Conservation (phyloP, 2,797 vertebrate species). For the Diglossa cyanea region DNA sequence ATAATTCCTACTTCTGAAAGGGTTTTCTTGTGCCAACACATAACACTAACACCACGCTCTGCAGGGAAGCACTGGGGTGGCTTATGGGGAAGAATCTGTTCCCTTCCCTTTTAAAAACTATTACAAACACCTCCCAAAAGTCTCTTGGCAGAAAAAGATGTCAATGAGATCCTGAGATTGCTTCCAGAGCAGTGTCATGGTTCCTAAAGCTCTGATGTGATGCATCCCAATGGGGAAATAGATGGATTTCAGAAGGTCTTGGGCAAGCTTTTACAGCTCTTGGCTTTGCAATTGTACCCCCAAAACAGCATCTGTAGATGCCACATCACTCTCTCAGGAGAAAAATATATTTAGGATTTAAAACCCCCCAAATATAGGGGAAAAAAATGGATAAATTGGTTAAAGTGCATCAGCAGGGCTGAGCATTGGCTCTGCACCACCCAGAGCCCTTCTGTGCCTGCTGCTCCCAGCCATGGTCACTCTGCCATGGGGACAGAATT, state of each 20-base stretch:
- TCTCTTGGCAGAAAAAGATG: background rate
- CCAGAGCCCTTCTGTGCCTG: background rate
- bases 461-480: background rate
- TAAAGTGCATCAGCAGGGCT: background rate
- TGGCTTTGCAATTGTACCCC: background rate
- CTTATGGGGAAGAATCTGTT: background rate
- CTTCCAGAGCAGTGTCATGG: background rate
- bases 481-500: background rate
- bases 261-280: background rate
- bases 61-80: background rate
- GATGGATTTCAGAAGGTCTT: background rate
- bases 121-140: background rate
- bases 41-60: background rate
- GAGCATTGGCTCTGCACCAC: rapidly evolving
- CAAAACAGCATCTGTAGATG: background rate
- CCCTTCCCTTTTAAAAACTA: background rate
- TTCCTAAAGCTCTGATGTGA: background rate
- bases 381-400: background rate
- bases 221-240: background rate
- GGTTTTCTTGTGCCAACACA: background rate
- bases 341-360: background rate
- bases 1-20: background rate
- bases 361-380: rapidly evolving
- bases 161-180: background rate
- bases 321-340: background rate